Evolutionary conservation across 2,797 vertebrate genomes (phyloP).

Genomic region (Taeniopygia guttata): DNA sequence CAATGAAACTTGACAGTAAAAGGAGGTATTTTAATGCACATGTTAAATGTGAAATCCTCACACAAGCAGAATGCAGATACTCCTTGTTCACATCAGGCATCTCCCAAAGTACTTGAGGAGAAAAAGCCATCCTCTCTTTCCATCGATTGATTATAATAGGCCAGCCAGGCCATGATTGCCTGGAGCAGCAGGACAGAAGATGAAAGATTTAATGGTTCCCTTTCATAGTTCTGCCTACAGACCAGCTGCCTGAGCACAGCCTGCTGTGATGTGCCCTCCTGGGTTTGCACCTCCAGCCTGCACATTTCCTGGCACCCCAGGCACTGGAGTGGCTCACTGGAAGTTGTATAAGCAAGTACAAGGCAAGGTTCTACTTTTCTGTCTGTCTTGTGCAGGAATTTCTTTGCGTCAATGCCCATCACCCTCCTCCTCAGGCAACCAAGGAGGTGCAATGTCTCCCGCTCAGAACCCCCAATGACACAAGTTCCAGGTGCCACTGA

Average conservation of each 20-base stretch:
- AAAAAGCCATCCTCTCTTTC: neutral
- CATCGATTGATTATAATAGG: neutral
- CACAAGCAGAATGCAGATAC: neutral
- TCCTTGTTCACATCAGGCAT: neutral
- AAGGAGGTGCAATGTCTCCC: neutral
- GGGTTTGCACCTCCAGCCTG: neutral
- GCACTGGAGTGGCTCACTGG: accelerated
- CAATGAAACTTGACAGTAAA: neutral
- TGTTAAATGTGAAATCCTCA: neutral
- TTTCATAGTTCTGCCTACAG: neutral
- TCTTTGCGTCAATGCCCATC: neutral
- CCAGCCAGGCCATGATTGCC: conserved; percentile 2
- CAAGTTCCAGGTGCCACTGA: neutral
- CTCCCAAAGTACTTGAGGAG: neutral
- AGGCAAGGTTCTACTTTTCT: neutral
- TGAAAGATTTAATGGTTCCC: neutral
- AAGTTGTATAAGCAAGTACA: neutral
- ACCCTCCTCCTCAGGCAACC: neutral
- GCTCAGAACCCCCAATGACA: accelerated
- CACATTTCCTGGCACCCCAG: neutral
- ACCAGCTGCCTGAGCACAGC: neutral
- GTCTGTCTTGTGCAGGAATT: neutral
- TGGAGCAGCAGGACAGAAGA: conserved; percentile 17
- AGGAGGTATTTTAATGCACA: accelerated
- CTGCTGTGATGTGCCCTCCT: neutral